Evolutionary conservation across 2,113 vertebrate species (phyloP).

Genomic region (Tenrec ecaudatus): DNA sequence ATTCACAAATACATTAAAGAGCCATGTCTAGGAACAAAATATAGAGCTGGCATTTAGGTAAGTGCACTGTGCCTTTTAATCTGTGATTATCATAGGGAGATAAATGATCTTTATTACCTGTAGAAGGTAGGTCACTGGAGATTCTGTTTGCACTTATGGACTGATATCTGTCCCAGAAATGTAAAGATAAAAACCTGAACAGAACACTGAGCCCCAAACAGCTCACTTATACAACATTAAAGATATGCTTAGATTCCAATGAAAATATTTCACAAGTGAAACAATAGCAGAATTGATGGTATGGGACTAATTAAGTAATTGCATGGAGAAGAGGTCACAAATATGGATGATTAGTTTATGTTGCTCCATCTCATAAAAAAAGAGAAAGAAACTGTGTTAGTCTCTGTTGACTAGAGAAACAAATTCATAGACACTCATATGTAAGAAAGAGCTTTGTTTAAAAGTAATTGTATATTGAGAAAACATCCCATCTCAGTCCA

Average conservation of each 20-base stretch:
- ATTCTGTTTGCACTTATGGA: constrained; percentile 7
- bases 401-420: no score
- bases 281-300: neutral
- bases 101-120: neutral
- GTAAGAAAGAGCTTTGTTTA: no score
- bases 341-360: neutral
- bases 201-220: neutral
- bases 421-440: no score
- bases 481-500: no score
- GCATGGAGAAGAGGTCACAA: neutral
- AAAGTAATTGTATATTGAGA: no score
- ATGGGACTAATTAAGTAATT: neutral
- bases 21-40: neutral
- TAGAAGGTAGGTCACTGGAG: neutral
- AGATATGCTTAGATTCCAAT: neutral
- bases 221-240: neutral
- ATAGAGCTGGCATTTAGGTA: neutral
- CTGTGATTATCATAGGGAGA: constrained; percentile 25
- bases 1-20: constrained; percentile 34
- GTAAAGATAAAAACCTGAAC: constrained; percentile 18
- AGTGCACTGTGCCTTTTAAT: neutral
- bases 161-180: constrained; percentile 1
- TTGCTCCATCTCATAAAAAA: neutral
- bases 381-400: no score
- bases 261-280: neutral